A percentile compares a stretch with the other conserved stretches of the same genome.
phyloP scores from a whole-genome alignment of 2,888 invertebrate species.

The Meandrusa payeni region DNA sequence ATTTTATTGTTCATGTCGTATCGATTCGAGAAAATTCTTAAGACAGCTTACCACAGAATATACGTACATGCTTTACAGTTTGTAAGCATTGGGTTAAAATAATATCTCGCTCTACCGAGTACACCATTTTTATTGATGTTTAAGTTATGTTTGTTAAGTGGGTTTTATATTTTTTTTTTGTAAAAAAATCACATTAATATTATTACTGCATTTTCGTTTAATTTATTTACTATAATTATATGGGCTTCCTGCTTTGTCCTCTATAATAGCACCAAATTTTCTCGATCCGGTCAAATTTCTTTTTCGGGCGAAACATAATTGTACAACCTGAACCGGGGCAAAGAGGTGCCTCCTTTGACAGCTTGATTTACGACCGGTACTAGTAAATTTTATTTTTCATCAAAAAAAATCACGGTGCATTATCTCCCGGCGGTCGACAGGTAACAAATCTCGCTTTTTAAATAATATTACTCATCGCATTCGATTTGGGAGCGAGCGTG shows the following conservation, averaged over 20 bases:
- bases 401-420: constrained; percentile 67
- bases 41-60: too few relatives aligned
- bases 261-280: constrained; percentile 35
- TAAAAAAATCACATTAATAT: too few relatives aligned
- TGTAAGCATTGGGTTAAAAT: too few relatives aligned
- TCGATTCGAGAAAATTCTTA: too few relatives aligned
- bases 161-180: too few relatives aligned
- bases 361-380: constrained; percentile 68
- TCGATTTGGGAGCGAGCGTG: constrained; percentile 75
- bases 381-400: constrained; percentile 78
- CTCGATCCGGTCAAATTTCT: constrained; percentile 2
- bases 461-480: constrained; percentile 80
- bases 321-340: constrained; percentile 67
- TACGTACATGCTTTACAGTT: too few relatives aligned
- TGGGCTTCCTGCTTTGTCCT: constrained; percentile 29
- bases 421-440: constrained; percentile 75
- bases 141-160: too few relatives aligned
- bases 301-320: constrained; percentile 59
- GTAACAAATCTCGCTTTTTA: constrained; percentile 80
- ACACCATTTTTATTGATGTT: too few relatives aligned
- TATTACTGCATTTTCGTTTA: neutral
- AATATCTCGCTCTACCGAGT: too few relatives aligned
- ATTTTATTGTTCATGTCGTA: too few relatives aligned
- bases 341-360: constrained; percentile 48
- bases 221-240: constrained; percentile 48